Evolutionary conservation across 2,888 invertebrate genomes (phyloP).

Genomic region (Trisateles emortualis): DNA sequence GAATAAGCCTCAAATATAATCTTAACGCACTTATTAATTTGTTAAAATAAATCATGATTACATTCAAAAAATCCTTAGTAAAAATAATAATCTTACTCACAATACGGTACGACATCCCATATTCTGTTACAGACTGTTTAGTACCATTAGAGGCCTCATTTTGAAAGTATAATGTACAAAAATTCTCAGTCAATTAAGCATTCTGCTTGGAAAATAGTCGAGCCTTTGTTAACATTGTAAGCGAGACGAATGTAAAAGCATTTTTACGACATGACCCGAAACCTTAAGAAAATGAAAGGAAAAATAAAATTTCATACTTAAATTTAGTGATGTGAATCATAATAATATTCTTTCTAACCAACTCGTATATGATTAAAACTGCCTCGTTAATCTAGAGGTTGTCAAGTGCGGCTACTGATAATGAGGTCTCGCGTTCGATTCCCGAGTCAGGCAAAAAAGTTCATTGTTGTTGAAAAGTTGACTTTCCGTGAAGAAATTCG

Average conservation of each 20-base stretch:
- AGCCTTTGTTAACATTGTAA: slow-evolving; percentile 75
- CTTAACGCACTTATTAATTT: no score
- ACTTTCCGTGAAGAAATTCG: background rate
- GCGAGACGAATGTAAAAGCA: slow-evolving; percentile 75
- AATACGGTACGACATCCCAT: slow-evolving; percentile 20
- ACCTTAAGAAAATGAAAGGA: slow-evolving; percentile 67
- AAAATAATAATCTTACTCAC: background rate
- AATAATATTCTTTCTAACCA: slow-evolving; percentile 14
- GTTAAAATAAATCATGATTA: no score
- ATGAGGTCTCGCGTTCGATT: no score
- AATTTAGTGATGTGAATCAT: slow-evolving; percentile 25
- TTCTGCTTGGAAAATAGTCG: slow-evolving; percentile 65
- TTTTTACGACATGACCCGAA: slow-evolving; percentile 72
- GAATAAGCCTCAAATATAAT: no score
- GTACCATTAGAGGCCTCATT: slow-evolving; percentile 41
- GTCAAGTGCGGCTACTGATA: background rate
- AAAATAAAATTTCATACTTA: slow-evolving; percentile 78
- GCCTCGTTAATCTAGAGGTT: no score
- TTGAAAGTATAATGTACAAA: slow-evolving; percentile 48
- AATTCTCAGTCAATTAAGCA: slow-evolving; percentile 64
- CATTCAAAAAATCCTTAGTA: no score
- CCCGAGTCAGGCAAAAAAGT: no score
- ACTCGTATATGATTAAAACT: no score
- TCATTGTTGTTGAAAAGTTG: no score
- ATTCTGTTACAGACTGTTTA: slow-evolving; percentile 40